Base-by-base conservation (phyloP, 2,113 vertebrate species). In the Sturnus vulgaris region DNA sequence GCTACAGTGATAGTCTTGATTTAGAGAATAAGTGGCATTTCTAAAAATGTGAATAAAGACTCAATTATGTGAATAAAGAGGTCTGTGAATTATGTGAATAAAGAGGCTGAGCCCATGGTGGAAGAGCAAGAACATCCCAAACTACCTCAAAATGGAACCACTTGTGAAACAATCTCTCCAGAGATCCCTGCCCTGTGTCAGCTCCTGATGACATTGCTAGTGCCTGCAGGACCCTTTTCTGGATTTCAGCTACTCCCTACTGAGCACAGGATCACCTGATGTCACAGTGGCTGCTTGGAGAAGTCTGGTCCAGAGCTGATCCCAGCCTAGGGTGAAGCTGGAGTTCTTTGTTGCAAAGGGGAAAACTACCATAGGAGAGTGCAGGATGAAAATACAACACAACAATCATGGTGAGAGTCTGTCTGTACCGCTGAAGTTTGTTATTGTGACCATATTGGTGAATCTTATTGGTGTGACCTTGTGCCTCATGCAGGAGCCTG, bases 361-460 rank as follows among this genome's bases (percentile, higher is more conserved):
- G 4, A 33, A 55, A 28, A 11, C 17, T 40, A 10, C 19, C 2
- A 11, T 15, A 30, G 23, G 25, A 65, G 47, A 61, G 19, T 1
- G 15, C 33, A 50, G 24, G 40, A 70, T 71, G 47, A 30, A 56
- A 81, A 46, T 2, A 14, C 42, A 71, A 30, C 46, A 35, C 22
- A 46, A 73, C 46, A 30, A 14, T 10, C 20, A 9, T 0, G 7
- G 14, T 64, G 72, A 59, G 60, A 35, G 37, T 19, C 40, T 56
- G 27, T 21, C 30, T 28, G 47, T 57, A 8, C 3, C 1, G 0
- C 30, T 52, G 70, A 39, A 15, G 76, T 4, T 25, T 57, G 64
- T 60, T 9, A 3, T 0, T 13, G 30, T 23, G 47, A 33, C 24
- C 3, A 0, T 4, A 6, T 0, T 25, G 18, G 50, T 42, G 56